These are phyloP conservation scores for Hippocampus mohnikei DNA, from an alignment of 2,113 vertebrate genomes.

Conservation along the genomic window DNA sequence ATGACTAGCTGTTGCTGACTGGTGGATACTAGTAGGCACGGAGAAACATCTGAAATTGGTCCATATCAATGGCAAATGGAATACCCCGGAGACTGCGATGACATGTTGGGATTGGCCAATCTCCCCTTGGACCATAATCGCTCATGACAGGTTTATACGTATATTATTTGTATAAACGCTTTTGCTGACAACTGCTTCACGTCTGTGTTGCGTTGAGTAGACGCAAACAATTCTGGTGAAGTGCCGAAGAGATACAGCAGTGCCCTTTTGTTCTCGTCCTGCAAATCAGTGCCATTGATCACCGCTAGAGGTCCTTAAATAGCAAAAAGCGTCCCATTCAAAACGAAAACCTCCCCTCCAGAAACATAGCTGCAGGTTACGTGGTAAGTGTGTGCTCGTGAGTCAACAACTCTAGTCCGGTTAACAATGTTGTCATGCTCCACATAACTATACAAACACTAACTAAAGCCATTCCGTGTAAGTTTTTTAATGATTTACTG, in stretches of 20 bases:
- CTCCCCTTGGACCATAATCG: no score
- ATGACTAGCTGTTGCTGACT: no score
- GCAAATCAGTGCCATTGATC: not conserved
- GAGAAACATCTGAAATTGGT: no score
- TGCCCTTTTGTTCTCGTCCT: not conserved
- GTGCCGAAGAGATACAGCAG: not conserved
- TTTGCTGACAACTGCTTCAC: no score
- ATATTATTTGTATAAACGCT: no score
- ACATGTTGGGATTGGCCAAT: no score
- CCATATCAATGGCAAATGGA: no score
- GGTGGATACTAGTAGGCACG: no score
- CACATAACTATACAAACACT: not conserved
- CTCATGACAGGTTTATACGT: no score
- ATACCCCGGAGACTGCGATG: no score
- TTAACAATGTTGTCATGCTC: not conserved
- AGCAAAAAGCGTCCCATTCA: not conserved
- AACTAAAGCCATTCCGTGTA: not conserved
- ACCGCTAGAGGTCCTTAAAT: not conserved
- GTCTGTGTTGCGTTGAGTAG: no score
- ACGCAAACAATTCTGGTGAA: no score
- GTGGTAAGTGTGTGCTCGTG: not conserved
- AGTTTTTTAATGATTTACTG: not conserved
- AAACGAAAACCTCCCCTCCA: not conserved
- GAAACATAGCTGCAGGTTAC: not conserved
- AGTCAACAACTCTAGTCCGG: not conserved